Conservation (phyloP, 2,888 invertebrate species). For the Boloria selene region DNA sequence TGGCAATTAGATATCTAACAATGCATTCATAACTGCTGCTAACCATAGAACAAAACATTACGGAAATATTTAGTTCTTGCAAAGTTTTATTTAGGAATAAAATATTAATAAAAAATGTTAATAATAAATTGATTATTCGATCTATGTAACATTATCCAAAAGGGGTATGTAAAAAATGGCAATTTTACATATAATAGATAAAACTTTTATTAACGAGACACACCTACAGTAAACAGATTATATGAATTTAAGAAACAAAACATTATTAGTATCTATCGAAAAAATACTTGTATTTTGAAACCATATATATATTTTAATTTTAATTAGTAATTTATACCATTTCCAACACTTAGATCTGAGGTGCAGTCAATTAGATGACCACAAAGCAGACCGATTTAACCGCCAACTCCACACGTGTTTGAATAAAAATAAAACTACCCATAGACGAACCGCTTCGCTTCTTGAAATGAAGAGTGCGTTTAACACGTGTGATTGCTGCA, state of each 20-base stretch:
- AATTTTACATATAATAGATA: too few species aligned
- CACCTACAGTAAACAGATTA: too few species aligned
- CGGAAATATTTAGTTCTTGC: not conserved
- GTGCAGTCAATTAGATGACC: conserved; percentile 67
- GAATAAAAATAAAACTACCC: conserved; percentile 71
- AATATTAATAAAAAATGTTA: too few species aligned
- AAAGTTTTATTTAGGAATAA: conserved; percentile 50
- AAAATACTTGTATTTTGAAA: too few species aligned
- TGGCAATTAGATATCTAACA: conserved; percentile 43
- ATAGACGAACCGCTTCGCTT: conserved; percentile 58
- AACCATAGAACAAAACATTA: conserved; percentile 6
- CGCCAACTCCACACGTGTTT: conserved; percentile 54
- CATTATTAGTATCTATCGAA: too few species aligned
- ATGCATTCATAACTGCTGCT: conserved; percentile 54
- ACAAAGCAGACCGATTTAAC: conserved; percentile 68
- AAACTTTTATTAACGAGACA: too few species aligned
- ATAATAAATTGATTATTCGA: too few species aligned
- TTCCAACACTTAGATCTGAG: conserved; percentile 9
- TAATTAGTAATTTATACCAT: conserved; percentile 1
- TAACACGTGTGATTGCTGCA: conserved; percentile 21
- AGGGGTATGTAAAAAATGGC: too few species aligned
- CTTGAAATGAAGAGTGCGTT: conserved; percentile 54
- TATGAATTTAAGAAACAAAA: too few species aligned
- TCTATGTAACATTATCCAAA: too few species aligned
- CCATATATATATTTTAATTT: not conserved